Base-by-base conservation (phyloP, 2,797 vertebrate genomes). In the Notolepis coatsorum region DNA sequence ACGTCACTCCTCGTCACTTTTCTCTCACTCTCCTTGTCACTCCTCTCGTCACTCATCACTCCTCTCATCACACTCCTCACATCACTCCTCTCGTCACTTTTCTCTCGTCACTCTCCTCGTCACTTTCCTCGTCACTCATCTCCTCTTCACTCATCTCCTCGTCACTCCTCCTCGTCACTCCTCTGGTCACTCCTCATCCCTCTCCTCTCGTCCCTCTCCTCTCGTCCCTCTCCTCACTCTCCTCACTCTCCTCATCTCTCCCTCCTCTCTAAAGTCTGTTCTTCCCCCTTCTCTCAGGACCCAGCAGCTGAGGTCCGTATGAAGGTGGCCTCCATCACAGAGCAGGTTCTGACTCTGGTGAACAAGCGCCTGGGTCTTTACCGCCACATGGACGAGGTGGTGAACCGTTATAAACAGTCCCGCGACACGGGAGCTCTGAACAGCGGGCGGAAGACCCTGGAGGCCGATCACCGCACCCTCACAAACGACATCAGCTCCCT, bases 261-360 rank as follows among this genome's bases (percentile, higher is more conserved):
- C 4, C 13, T 0, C 5, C n/a, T n/a, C 15, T n/a, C n/a, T n/a
- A n/a, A n/a, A n/a, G 15, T 18, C 17, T 7, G n/a, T n/a, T n/a
- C 4, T 41, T 23, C 50, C 2, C 1, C 48, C 2, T 54, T 17
- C 30, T 2, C 35, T 25, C 73, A 99, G 98, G 98, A 99, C 71
- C 97, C 98, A 2, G 97, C 97, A 0, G 97, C 96, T 2, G 98
- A 99, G 86, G 97, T 98, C 45, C 94, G 96, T 41, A 99, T 99
- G 98, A 99, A 99, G 88, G 98, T 98, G 72, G 97, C 98, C 13
- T 99, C 97, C 73, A 98, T 99, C 88, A 99, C 96, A 0, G 98
- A 99, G 89, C 98, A 99, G 87, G 95, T 98, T 58, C 90, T 99
- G 59, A 98, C 96, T 42, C 88, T 98, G 75, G 97, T 99, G 68